These are phyloP conservation scores for Silurus asotus DNA, from an alignment of 2,113 vertebrate genomes.

Conservation along the genomic window DNA sequence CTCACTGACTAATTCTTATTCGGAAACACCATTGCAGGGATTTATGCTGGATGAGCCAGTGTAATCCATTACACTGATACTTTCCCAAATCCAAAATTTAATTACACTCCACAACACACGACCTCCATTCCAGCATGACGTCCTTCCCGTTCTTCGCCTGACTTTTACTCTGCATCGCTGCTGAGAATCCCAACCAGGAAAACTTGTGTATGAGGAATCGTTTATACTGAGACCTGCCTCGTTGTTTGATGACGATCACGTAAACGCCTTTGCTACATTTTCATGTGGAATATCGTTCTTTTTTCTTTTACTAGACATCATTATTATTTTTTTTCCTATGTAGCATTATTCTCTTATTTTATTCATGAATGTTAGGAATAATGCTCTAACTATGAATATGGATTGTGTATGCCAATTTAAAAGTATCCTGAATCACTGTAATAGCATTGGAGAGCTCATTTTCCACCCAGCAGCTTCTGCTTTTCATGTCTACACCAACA, in stretches of 20 bases:
- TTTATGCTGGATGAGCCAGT: slow-evolving; percentile 28
- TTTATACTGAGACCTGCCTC: neutral
- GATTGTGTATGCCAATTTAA: too few relatives aligned
- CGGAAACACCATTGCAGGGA: slow-evolving; percentile 22
- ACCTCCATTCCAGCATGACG: slow-evolving; percentile 13
- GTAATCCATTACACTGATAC: slow-evolving; percentile 43
- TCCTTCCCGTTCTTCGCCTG: slow-evolving; percentile 1
- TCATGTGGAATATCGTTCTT: too few relatives aligned
- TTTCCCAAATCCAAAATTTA: slow-evolving; percentile 48
- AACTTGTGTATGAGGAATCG: neutral
- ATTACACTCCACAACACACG: slow-evolving; percentile 29
- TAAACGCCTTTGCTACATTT: too few relatives aligned
- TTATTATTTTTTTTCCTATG: too few relatives aligned
- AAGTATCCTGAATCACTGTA: too few relatives aligned
- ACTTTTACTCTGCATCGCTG: neutral
- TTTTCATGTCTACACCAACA: too few relatives aligned
- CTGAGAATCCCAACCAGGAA: neutral
- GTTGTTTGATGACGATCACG: neutral
- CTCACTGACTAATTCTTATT: slow-evolving; percentile 25
- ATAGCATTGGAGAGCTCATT: too few relatives aligned
- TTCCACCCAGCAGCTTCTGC: too few relatives aligned
- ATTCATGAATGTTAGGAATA: too few relatives aligned
- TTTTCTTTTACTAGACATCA: too few relatives aligned
- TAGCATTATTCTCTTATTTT: too few relatives aligned
- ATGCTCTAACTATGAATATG: too few relatives aligned